These are phyloP conservation scores for Pseudomyrmex flavicornis DNA, from an alignment of 1,140 invertebrate genomes.

Conservation along the genomic window DNA sequence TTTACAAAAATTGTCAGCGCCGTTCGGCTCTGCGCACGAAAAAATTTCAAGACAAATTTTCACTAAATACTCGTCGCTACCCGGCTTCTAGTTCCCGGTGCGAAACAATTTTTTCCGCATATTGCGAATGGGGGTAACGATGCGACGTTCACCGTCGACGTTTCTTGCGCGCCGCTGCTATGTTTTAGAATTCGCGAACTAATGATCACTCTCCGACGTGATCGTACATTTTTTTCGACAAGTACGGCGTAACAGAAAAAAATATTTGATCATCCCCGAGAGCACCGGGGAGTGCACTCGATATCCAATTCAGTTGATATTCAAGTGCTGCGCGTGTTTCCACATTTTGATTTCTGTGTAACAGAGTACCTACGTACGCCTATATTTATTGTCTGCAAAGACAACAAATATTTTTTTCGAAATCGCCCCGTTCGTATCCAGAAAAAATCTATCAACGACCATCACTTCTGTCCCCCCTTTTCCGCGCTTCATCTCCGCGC, in stretches of 20 bases:
- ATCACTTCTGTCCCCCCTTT: slow-evolving; percentile 42
- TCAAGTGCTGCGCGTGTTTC: slow-evolving; percentile 75
- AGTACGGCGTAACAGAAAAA: slow-evolving; percentile 67
- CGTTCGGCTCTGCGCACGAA: slow-evolving; percentile 38
- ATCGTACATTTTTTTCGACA: slow-evolving; percentile 67
- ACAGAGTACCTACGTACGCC: slow-evolving; percentile 63
- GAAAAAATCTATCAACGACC: slow-evolving; percentile 65
- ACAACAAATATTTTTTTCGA: slow-evolving; percentile 74
- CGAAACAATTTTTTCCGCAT: slow-evolving; percentile 22
- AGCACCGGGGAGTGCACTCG: slow-evolving; percentile 69
- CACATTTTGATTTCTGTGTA: slow-evolving; percentile 75
- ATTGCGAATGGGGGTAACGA: slow-evolving; percentile 17
- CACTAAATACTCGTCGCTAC: slow-evolving; percentile 42
- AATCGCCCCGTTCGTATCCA: slow-evolving; percentile 71
- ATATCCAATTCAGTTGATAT: slow-evolving; percentile 76
- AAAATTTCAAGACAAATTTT: slow-evolving; percentile 57
- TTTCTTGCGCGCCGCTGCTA: slow-evolving; percentile 42
- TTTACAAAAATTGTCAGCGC: slow-evolving; percentile 60
- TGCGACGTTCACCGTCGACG: background rate
- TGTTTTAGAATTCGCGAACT: slow-evolving; percentile 61
- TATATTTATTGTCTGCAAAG: slow-evolving; percentile 72
- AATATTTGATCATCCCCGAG: slow-evolving; percentile 74
- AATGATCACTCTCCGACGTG: slow-evolving; percentile 68
- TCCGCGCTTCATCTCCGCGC: background rate
- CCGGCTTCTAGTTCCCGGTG: slow-evolving; percentile 3